Evolutionary conservation across 2,797 vertebrate genomes (phyloP).

Genomic region (Acanthopagrus latus): DNA sequence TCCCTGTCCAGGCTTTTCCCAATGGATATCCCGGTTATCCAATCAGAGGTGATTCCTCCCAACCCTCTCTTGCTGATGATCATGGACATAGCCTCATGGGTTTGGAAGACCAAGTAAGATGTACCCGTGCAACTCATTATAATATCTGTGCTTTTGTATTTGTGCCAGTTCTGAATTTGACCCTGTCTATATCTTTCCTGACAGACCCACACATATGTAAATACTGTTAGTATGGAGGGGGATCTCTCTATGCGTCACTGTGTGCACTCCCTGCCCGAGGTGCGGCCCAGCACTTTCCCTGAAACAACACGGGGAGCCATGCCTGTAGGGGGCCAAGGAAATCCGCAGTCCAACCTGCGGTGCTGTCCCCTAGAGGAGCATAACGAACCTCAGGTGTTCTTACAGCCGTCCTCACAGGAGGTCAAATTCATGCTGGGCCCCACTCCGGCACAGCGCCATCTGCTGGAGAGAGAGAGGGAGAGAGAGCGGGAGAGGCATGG

Average conservation of each 20-base stretch:
- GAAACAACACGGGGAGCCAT: slow-evolving; percentile 82
- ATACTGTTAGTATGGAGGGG: slow-evolving; percentile 92
- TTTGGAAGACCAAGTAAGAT: slow-evolving; percentile 93
- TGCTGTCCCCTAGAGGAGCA: slow-evolving; percentile 90
- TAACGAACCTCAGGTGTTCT: slow-evolving; percentile 92
- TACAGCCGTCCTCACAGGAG: slow-evolving; percentile 92
- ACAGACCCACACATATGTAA: slow-evolving; percentile 98
- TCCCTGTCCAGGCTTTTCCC: slow-evolving; percentile 92
- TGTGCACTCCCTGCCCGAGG: slow-evolving; percentile 94
- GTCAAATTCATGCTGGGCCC: slow-evolving; percentile 97
- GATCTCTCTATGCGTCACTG: slow-evolving; percentile 92
- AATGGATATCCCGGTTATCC: slow-evolving; percentile 96
- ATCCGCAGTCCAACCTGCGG: slow-evolving; percentile 82
- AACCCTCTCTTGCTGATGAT: slow-evolving; percentile 92
- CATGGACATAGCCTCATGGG: slow-evolving; percentile 92
- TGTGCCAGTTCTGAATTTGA: slow-evolving; percentile 9
- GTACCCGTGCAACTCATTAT: neutral
- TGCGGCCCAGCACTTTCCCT: slow-evolving; percentile 87
- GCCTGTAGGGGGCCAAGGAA: slow-evolving; percentile 77
- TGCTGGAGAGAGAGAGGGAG: slow-evolving; percentile 87
- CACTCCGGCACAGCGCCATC: slow-evolving; percentile 88
- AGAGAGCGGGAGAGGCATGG: slow-evolving; percentile 82
- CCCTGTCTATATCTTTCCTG: slow-evolving; percentile 1
- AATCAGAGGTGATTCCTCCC: slow-evolving; percentile 89
- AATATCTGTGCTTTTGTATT: neutral